phyloP scores from a whole-genome alignment of 2,888 invertebrate genomes.

The Meiosimyza decipiens region DNA sequence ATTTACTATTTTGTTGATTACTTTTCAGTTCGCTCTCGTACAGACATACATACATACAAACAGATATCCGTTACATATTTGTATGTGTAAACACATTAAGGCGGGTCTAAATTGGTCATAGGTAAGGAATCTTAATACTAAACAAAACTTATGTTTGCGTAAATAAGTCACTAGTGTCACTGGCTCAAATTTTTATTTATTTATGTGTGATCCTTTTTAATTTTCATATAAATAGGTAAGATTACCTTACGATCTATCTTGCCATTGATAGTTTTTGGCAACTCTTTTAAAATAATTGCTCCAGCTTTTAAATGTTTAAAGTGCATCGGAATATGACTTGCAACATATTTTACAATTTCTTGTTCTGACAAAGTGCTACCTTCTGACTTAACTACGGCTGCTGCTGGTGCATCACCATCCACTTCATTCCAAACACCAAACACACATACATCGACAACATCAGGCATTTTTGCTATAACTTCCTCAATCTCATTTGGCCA shows the following conservation, averaged over 20 bases:
- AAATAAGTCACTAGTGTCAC: no score
- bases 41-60: no score
- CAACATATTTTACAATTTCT: constrained; percentile 53
- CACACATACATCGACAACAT: constrained; percentile 40
- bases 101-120: no score
- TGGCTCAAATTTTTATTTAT: no score
- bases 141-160: no score
- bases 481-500: constrained; percentile 36
- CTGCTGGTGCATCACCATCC: constrained; percentile 57
- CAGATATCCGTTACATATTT: no score
- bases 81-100: no score
- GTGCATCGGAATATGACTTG: neutral
- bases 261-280: constrained; percentile 38
- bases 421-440: constrained; percentile 47
- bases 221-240: neutral
- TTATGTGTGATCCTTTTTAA: neutral
- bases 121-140: no score
- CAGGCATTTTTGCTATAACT: constrained; percentile 29
- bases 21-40: no score
- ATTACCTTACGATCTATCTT: constrained; percentile 34
- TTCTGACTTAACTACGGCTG: constrained; percentile 53
- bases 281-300: constrained; percentile 29
- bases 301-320: constrained; percentile 38
- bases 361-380: constrained; percentile 52
- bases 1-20: no score